Base-by-base conservation (phyloP, 2,888 invertebrate species). In the Andrena dorsata region DNA sequence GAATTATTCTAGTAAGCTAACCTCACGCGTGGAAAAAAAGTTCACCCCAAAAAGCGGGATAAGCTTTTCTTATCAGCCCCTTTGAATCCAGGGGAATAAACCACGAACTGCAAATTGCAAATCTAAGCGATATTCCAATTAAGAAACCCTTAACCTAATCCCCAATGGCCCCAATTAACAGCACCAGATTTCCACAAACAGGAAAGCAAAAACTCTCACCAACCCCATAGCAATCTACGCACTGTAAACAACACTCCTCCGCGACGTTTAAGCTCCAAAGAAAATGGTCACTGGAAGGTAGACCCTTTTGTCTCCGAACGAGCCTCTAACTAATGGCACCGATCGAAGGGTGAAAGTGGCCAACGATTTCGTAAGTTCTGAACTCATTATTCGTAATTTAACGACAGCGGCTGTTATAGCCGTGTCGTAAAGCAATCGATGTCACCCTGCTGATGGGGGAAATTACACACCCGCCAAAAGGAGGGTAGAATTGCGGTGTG, bases 401-500 rank as follows among this genome's bases (percentile, higher is more conserved):
- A 13, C 2, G 8, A 28, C 47, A n/a, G 65, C 0, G 16, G 49
- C 2, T 2, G 7, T 47, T 41, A 26, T 32, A 20, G 35, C 72
- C 73, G 65, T 16, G 32, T 70, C 77, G 69, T 81, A 81, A 77
- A 81, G 51, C 30, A 35, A 23, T 32, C 51, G 35, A 61, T 49
- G 4, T 26, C 16, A n/a, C 16, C 10, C 1, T 41, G 26, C n/a
- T 20, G 20, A 16, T 16, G 20, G 49, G 3, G 20, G 61, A 35
- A 35, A 23, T 16, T 47, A 28, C 10, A 10, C 10, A 10, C 53
- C 23, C 51, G 66, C 68, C 20, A 60, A 41, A 56, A 4, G 20
- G 26, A n/a, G 20, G 30, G 28, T 28, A 51, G 28, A 49, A 72
- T 74, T 82, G 61, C 47, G 35, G n/a, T 23, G 23, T n/a, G 26